Conservation (phyloP, 1,140 invertebrate species). For the Drosophila ficusphila region DNA sequence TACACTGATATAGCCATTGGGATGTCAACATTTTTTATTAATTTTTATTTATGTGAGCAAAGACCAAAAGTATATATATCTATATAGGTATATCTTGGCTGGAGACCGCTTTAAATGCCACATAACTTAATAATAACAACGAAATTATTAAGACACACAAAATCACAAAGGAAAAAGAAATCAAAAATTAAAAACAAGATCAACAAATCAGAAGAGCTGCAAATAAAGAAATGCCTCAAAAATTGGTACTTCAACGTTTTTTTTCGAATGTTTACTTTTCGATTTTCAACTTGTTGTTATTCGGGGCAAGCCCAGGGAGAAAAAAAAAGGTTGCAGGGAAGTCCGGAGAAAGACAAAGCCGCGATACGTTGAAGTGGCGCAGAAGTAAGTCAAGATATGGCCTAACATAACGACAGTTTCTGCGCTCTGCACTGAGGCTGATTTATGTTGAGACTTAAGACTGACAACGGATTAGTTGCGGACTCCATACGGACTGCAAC, state of each 20-base stretch:
- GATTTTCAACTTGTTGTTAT: conserved; percentile 69
- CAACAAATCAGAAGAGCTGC: conserved; percentile 27
- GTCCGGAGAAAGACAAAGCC: conserved; percentile 9
- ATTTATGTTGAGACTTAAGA: conserved; percentile 71
- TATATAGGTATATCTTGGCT: conserved; percentile 32
- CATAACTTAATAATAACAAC: conserved; percentile 63
- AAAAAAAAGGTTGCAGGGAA: conserved; percentile 3
- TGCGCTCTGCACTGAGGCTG: conserved; percentile 50
- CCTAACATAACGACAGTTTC: conserved; percentile 34
- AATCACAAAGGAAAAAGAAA: conserved; percentile 15
- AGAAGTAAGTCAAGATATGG: conserved; percentile 45
- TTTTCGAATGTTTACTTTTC: conserved; percentile 61
- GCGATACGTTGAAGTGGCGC: conserved; percentile 29
- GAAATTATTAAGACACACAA: conserved; percentile 35
- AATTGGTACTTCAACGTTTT: conserved; percentile 68
- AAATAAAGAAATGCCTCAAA: conserved; percentile 34
- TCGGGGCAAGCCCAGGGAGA: conserved; percentile 8
- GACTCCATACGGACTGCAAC: conserved; percentile 47
- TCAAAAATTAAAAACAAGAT: conserved; percentile 26
- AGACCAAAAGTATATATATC: conserved; percentile 4
- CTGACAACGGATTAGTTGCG: conserved; percentile 74
- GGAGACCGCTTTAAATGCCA: conserved; percentile 51
- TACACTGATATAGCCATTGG: conserved; percentile 42
- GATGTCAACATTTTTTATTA: conserved; percentile 51
- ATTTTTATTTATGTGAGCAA: conserved; percentile 47